These are phyloP conservation scores for Epinephelus lanceolatus DNA, from an alignment of 2,113 vertebrate species.

Conservation along the genomic window DNA sequence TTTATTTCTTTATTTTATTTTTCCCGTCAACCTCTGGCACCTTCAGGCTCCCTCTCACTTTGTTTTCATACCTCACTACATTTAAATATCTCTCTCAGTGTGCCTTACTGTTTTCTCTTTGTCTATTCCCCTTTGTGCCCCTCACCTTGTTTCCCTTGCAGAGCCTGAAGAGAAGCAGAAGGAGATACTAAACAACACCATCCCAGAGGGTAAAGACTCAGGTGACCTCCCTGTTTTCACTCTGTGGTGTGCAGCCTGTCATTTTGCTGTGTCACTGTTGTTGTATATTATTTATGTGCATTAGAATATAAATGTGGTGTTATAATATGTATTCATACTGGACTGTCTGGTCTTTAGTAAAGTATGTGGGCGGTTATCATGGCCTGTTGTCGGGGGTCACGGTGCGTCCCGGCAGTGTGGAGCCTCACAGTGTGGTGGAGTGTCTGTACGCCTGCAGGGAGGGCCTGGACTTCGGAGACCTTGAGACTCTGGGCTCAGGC, in stretches of 20 bases:
- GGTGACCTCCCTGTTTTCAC: slow-evolving; percentile 69
- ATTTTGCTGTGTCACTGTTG: slow-evolving; percentile 23
- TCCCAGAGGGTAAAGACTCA: slow-evolving; percentile 79
- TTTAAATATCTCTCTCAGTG: slow-evolving; percentile 8
- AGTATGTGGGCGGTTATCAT: slow-evolving; percentile 92
- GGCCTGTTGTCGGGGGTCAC: slow-evolving; percentile 98
- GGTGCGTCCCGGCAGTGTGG: slow-evolving; percentile 94
- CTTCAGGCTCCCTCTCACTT: slow-evolving; percentile 26
- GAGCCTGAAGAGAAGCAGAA: slow-evolving; percentile 80
- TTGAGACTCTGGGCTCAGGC: slow-evolving; percentile 97
- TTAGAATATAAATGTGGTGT: slow-evolving; percentile 2
- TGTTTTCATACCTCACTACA: slow-evolving; percentile 18
- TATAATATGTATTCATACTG: slow-evolving; percentile 16
- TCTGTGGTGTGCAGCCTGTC: slow-evolving; percentile 1
- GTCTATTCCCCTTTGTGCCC: slow-evolving; percentile 7
- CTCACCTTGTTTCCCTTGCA: slow-evolving; percentile 53
- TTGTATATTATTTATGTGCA: neutral
- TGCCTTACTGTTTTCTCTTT: slow-evolving; percentile 34
- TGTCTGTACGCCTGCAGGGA: slow-evolving; percentile 99
- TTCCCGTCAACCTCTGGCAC: slow-evolving; percentile 41
- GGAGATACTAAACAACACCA: slow-evolving; percentile 81
- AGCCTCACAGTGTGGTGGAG: slow-evolving; percentile 97
- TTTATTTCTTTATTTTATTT: slow-evolving; percentile 33
- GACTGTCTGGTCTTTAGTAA: slow-evolving; percentile 74
- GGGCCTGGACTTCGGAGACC: slow-evolving; percentile 97